These are phyloP conservation scores for Creontiades dilutus DNA, from an alignment of 2,888 invertebrate species.

Conservation along the genomic window DNA sequence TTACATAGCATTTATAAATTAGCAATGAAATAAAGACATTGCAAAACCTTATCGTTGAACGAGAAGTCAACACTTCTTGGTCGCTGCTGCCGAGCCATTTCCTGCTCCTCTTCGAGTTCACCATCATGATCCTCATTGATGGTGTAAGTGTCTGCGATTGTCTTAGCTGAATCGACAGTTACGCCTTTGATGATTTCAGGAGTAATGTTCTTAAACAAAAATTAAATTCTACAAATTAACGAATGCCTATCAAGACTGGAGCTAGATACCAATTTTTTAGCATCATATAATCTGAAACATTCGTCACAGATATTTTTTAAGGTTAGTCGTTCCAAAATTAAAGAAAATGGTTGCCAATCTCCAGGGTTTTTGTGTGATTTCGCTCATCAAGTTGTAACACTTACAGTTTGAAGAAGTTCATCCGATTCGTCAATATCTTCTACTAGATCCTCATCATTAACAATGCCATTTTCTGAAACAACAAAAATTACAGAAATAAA, in stretches of 20 bases:
- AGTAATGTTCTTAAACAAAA: not conserved
- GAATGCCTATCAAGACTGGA: not conserved
- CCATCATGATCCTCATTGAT: constrained; percentile 74
- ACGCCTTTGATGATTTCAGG: not conserved
- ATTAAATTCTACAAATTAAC: not conserved
- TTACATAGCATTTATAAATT: not conserved
- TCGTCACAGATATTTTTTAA: no score
- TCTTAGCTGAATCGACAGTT: not conserved
- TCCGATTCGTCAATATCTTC: constrained; percentile 35
- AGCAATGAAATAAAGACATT: not conserved
- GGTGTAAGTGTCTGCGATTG: constrained; percentile 71
- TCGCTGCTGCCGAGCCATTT: constrained; percentile 58
- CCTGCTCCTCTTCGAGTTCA: constrained; percentile 73
- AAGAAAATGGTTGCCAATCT: no score
- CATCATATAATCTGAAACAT: no score
- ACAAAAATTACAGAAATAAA: not conserved
- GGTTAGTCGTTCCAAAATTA: no score
- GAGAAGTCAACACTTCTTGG: constrained; percentile 48
- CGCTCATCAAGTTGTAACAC: not conserved
- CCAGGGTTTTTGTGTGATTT: not conserved
- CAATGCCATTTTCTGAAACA: constrained; percentile 58
- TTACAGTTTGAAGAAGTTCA: constrained; percentile 44
- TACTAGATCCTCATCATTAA: constrained; percentile 1
- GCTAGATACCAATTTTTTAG: no score
- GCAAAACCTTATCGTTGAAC: constrained; percentile 64